These are phyloP conservation scores for Crotophaga sulcirostris DNA, from an alignment of 2,113 vertebrate species.

Conservation along the genomic window DNA sequence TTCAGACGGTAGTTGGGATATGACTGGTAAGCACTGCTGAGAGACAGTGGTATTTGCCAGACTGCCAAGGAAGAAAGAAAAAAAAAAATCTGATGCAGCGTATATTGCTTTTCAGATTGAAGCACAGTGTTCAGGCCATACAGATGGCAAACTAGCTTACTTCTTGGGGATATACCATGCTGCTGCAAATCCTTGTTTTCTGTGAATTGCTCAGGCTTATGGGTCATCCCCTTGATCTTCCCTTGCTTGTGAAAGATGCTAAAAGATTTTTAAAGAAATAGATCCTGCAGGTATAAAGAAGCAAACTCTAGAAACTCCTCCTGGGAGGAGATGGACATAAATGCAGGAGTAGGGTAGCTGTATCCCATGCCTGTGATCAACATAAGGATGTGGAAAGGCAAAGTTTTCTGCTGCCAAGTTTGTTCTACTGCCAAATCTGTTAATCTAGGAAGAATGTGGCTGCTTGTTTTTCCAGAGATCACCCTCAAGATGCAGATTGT, in stretches of 20 bases:
- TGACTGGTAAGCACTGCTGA: background rate
- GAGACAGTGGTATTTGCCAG: background rate
- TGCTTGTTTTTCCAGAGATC: background rate
- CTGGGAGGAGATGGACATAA: background rate
- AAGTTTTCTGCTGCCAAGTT: background rate
- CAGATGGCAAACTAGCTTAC: slow-evolving; percentile 1
- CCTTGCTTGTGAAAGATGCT: background rate
- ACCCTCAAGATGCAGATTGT: background rate
- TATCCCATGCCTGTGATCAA: background rate
- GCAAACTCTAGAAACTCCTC: background rate
- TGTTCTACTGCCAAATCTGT: background rate
- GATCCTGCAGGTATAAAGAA: background rate
- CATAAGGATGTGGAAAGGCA: background rate
- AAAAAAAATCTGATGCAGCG: background rate
- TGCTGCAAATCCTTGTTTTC: background rate
- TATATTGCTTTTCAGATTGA: background rate
- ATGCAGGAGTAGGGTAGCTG: background rate
- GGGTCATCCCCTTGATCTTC: background rate
- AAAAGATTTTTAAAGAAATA: background rate
- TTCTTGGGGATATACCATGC: background rate
- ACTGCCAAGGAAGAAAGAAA: background rate
- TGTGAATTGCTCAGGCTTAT: background rate
- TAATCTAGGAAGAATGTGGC: background rate
- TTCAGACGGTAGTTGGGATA: background rate
- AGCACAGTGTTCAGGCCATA: background rate